Evolutionary conservation across 2,888 invertebrate species (phyloP), one percentile per base, ranked within the genome.

Genomic region (Macaria liturata): DNA sequence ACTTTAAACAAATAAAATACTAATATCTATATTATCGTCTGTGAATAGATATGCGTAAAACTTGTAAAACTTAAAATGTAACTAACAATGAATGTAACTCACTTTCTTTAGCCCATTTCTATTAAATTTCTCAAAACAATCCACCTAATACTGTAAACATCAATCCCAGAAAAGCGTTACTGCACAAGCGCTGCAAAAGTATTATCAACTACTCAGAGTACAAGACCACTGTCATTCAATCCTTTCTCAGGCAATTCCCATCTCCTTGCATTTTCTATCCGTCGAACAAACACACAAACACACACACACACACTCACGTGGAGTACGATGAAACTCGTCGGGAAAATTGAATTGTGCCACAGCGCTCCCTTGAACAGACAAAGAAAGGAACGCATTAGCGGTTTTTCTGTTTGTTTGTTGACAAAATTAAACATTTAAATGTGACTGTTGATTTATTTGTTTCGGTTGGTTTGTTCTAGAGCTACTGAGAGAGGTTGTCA

Each of bases 201-300:
- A 55, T 52, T 49, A 55, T 42, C 43, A 39, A 49, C 40, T 3
- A 40, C 53, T 20, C 20, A 20, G 20, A 20, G 20, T 20, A 20
- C 57, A 49, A 55, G 54, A 54, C 44, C 57, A 57, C 49, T 57
- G 54, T 54, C 64, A 57, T 64, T 50, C 80, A 85, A 86, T 86
- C 80, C 81, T 83, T 84, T 85, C 84, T 83, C 83, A 82, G 75
- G 77, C 80, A 84, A 85, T 86, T 84, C 79, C 51, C 39, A 56
- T 59, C 56, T 56, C 44, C 31, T 59, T 45, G 54, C 49, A 57
- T 62, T 81, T 43, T 81, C 78, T 78, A 81, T 83, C 80, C 78
- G 76, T 79, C 80, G 80, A 81, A 79, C 82, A 85, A 86, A 85
- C 84, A 83, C 81, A 80, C 81, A 85, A 84, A 83, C 81, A 80